Evolutionary conservation across 1,140 invertebrate genomes (phyloP).

Genomic region (Hermatobates lingyangjiaoensis): DNA sequence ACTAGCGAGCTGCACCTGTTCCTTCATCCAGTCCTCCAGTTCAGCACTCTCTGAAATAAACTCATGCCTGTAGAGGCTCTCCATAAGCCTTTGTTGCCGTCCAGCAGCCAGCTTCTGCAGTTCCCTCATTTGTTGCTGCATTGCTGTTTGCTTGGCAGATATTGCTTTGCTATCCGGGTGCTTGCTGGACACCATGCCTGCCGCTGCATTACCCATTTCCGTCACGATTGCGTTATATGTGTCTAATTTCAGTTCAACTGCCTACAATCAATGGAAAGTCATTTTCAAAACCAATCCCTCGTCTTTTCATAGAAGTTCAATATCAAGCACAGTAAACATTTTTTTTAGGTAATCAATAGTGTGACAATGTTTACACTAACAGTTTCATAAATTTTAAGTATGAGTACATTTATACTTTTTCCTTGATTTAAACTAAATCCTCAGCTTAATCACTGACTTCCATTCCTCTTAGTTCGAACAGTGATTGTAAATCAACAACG

Average conservation of each 20-base stretch:
- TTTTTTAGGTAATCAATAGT: no score
- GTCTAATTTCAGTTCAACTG: conserved; percentile 78
- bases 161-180: conserved; percentile 67
- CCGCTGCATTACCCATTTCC: conserved; percentile 76
- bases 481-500: no score
- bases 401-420: no score
- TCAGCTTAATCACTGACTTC: no score
- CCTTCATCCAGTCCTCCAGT: conserved; percentile 84
- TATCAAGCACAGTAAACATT: no score
- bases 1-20: conserved; percentile 73
- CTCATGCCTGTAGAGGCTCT: conserved; percentile 75
- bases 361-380: no score
- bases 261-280: conserved; percentile 27
- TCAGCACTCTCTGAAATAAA: conserved; percentile 82
- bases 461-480: no score
- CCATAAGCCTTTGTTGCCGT: conserved; percentile 67
- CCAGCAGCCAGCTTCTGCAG: conserved; percentile 61
- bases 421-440: no score
- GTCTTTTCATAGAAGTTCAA: no score
- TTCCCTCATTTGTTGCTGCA: conserved; percentile 58
- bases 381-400: no score
- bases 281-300: conserved; percentile 10
- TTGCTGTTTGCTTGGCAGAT: conserved; percentile 50
- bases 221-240: conserved; percentile 80
- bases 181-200: conserved; percentile 49